Evolutionary conservation across 2,797 vertebrate genomes (phyloP), one percentile per base, ranked within the genome.

Genomic region (Sebastolobus alascanus): DNA sequence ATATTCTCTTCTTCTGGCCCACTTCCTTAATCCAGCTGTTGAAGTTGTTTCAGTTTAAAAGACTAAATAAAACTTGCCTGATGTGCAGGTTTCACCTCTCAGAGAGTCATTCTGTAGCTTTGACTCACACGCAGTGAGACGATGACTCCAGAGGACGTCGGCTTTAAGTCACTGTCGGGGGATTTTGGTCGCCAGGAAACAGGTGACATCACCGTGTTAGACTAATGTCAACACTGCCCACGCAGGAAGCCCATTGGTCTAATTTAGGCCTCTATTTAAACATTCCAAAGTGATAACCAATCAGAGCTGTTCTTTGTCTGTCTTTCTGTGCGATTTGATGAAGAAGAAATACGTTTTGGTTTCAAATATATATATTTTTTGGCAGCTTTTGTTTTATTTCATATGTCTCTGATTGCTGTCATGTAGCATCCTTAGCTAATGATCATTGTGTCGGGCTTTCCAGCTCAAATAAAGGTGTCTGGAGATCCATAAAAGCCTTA

Each of bases 151-250:
- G 25, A 25, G 78, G 84, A 83, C 79, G 25, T 56, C 31, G 6
- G 6, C 38, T 58, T 4, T 22, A n/a, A 18, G 50, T 64, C 77
- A n/a, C 12, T 5, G 22, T 8, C 3, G 55, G 90, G 84, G 86
- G 86, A 22, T 73, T 94, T 88, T 76, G 72, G 79, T 93, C 8
- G 6, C 29, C 83, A 89, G 94, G 92, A 95, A 95, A 82, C 79
- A n/a, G 78, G 79, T 95, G 94, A 96, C 93, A 92, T 96, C 93
- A 94, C 72, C 29, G 8, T n/a, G 66, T 56, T 84, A 3, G 18
- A 13, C 68, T 88, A 84, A 86, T 79, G 88, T 93, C 93, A 94
- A 84, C 91, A 90, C 65, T 0, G 78, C 72, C 86, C 88, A 91
- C 70, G 55, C 87, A 89, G 93, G 93, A 95, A 93, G 82, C 83